Conservation (phyloP, 2,888 invertebrate species). For the Harmothoe impar region DNA sequence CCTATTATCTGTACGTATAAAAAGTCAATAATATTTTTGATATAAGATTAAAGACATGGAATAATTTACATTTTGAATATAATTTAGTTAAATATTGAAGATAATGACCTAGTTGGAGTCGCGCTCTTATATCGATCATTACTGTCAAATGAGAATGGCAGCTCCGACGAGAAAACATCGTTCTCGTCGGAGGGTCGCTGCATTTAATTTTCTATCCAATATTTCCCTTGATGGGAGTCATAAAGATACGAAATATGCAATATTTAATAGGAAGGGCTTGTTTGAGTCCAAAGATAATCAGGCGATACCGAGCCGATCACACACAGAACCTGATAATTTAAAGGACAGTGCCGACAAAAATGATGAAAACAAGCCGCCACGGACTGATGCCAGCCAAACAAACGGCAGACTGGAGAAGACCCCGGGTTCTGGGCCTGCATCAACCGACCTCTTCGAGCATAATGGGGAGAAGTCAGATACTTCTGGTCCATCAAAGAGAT, state of each 20-base stretch:
- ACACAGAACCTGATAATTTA: constrained; percentile 23
- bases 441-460: constrained; percentile 34
- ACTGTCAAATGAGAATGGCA: constrained; percentile 64
- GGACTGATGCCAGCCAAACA: constrained; percentile 12
- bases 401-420: not conserved
- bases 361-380: constrained; percentile 62
- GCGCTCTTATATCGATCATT: not conserved
- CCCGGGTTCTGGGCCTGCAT: not conserved
- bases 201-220: constrained; percentile 71
- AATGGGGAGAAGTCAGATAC: constrained; percentile 39
- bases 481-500: constrained; percentile 54
- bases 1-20: too few relatives aligned
- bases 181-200: constrained; percentile 69
- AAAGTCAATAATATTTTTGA: too few relatives aligned
- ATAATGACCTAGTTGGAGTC: not conserved
- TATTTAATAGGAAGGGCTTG: constrained; percentile 62
- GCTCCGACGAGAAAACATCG: constrained; percentile 65
- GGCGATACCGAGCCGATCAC: not conserved
- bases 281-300: constrained; percentile 37
- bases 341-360: constrained; percentile 43
- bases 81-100: too few relatives aligned
- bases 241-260: constrained; percentile 70
- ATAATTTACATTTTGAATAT: too few relatives aligned
- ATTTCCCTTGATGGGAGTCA: constrained; percentile 72
- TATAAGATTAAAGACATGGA: too few relatives aligned